A percentile compares a stretch with the other conserved stretches of the same genome.
Evolutionary conservation across 1,140 invertebrate species (phyloP).

Genomic region (Drosophila tristis): DNA sequence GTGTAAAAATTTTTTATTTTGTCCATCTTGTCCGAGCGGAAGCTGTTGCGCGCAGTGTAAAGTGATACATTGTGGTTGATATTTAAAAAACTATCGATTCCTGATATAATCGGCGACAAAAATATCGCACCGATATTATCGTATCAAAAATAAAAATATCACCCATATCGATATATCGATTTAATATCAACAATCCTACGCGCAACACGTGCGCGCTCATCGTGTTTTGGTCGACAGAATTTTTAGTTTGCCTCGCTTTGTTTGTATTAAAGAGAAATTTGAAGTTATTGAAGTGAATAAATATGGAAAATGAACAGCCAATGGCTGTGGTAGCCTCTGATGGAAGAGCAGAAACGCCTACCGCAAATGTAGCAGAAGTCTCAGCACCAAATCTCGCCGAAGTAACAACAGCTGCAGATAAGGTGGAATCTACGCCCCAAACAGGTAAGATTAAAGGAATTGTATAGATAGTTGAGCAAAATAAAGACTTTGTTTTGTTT

Average conservation of each 20-base stretch:
- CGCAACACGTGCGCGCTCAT: constrained; percentile 36
- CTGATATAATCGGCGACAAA: too few relatives aligned
- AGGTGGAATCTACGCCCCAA: constrained; percentile 22
- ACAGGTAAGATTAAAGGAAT: constrained; percentile 32
- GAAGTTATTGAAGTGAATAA: background rate
- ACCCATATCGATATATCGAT: too few relatives aligned
- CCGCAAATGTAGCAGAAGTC: too few relatives aligned
- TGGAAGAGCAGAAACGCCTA: background rate
- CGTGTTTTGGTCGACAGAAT: constrained; percentile 14
- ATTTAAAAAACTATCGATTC: too few relatives aligned
- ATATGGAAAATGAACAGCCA: constrained; percentile 37
- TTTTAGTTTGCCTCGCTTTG: background rate
- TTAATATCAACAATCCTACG: too few relatives aligned
- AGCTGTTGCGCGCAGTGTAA: too few relatives aligned
- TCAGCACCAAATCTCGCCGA: background rate
- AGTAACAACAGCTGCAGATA: constrained; percentile 16
- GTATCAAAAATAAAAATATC: too few relatives aligned
- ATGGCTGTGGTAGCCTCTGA: constrained; percentile 14
- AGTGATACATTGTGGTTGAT: too few relatives aligned
- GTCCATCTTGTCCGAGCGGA: too few relatives aligned
- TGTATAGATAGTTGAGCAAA: constrained; percentile 1
- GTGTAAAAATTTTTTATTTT: too few relatives aligned
- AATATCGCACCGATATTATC: too few relatives aligned
- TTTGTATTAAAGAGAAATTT: background rate
- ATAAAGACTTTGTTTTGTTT: background rate